Percentiles rank a stretch among this genome's conserved stretches.
Evolutionary conservation across 2,797 vertebrate genomes (phyloP).

Genomic region (Protosalanx chinensis): DNA sequence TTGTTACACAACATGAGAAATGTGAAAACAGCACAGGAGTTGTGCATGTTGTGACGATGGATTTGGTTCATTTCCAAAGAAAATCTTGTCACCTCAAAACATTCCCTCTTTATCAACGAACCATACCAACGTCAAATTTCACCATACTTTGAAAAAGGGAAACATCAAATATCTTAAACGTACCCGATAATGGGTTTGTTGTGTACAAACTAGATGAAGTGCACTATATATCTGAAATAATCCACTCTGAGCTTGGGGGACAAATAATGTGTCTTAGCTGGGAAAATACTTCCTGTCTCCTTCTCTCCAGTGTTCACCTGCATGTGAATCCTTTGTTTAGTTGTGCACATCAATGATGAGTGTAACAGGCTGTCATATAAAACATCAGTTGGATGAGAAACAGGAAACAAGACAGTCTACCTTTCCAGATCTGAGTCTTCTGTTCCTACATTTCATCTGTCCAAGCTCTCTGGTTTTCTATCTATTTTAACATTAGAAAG

Average conservation of each 20-base stretch:
- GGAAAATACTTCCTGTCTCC: neutral
- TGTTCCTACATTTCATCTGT: neutral
- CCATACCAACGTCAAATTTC: neutral
- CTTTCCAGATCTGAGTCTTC: neutral
- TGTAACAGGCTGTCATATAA: too few species aligned
- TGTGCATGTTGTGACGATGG: neutral
- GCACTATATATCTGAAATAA: slow-evolving; percentile 1
- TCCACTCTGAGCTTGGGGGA: neutral
- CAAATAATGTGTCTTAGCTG: neutral
- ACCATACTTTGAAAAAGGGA: neutral
- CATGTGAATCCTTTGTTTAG: neutral
- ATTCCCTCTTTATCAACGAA: neutral
- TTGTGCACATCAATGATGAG: slow-evolving; percentile 1
- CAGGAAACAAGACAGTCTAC: too few species aligned
- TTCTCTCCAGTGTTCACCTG: too few species aligned
- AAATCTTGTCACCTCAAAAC: neutral
- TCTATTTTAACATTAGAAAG: neutral
- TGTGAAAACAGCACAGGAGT: neutral
- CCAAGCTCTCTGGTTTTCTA: neutral
- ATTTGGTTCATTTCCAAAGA: neutral
- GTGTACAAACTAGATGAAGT: neutral
- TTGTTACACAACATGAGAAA: neutral
- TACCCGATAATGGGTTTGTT: neutral
- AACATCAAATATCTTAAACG: neutral
- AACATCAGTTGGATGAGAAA: too few species aligned